A percentile compares a stretch with the other conserved stretches of the same genome.
phyloP scores from a whole-genome alignment of 2,113 vertebrate genomes.

The Aramus guarauna region DNA sequence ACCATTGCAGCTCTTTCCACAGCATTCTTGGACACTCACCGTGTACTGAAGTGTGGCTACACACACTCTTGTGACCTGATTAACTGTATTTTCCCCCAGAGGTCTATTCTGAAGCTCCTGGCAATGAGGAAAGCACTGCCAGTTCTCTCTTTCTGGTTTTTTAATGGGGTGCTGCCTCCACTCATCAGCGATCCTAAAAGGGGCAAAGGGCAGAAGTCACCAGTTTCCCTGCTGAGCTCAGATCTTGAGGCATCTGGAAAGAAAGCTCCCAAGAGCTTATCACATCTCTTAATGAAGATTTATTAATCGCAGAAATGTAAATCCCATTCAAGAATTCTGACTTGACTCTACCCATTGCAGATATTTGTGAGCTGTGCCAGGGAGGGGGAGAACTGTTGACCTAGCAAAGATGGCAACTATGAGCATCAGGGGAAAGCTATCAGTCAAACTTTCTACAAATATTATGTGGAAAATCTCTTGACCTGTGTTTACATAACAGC shows the following conservation, averaged over 20 bases:
- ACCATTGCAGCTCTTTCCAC: not conserved
- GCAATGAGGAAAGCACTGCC: not conserved
- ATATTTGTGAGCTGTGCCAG: not conserved
- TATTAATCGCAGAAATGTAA: not conserved
- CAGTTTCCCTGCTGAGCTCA: slow-evolving; percentile 28
- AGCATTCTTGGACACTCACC: not conserved
- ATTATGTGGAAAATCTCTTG: not conserved
- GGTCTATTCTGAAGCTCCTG: not conserved
- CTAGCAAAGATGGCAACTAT: not conserved
- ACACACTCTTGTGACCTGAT: not conserved
- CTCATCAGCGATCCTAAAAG: not conserved
- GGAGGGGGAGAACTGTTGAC: not conserved
- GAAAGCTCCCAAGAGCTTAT: not conserved
- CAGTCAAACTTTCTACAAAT: not conserved
- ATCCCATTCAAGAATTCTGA: not conserved
- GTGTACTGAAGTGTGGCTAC: not conserved
- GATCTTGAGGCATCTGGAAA: not conserved
- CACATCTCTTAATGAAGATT: not conserved
- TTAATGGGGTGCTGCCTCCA: not conserved
- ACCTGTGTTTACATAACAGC: not conserved
- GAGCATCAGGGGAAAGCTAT: not conserved
- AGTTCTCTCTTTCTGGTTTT: not conserved
- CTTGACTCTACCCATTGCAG: not conserved
- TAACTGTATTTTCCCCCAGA: not conserved
- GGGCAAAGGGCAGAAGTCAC: not conserved